Evolutionary conservation across 2,113 vertebrate genomes (phyloP).

Genomic region (Ancistrus triradiatus): DNA sequence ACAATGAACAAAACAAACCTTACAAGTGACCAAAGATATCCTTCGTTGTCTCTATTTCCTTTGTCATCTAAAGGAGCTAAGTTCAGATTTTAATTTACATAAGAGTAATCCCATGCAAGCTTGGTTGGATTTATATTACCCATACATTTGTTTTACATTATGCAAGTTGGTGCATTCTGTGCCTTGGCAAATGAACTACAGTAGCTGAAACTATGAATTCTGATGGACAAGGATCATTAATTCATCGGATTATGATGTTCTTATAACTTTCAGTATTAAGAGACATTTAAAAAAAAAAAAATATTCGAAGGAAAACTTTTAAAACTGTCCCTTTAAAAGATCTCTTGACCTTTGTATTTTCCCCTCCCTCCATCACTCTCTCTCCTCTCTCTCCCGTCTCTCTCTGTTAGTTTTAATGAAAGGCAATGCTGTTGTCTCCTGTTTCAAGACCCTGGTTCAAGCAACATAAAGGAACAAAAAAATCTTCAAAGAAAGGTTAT

Average conservation of each 20-base stretch:
- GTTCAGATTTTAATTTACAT: too few species aligned
- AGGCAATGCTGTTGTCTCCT: conserved; percentile 87
- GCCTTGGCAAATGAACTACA: not conserved
- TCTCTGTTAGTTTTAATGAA: conserved; percentile 87
- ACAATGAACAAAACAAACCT: too few species aligned
- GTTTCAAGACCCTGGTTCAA: conserved; percentile 94
- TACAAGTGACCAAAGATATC: too few species aligned
- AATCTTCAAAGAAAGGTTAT: conserved; percentile 94
- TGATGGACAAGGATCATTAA: conserved; percentile 15
- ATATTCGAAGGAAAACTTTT: not conserved
- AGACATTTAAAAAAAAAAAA: conserved; percentile 2
- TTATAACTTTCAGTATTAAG: conserved; percentile 11
- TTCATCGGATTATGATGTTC: conserved; percentile 25
- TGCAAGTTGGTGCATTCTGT: not conserved
- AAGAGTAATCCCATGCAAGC: too few species aligned
- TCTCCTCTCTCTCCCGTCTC: conserved; percentile 12
- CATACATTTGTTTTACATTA: too few species aligned
- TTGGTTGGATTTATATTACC: too few species aligned
- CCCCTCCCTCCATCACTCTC: conserved; percentile 14
- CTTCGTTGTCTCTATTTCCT: too few species aligned
- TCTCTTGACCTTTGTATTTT: not conserved
- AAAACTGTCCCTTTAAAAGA: not conserved
- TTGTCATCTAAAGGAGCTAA: too few species aligned
- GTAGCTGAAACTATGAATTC: conserved; percentile 7
- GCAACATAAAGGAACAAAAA: conserved; percentile 97